Evolutionary conservation across 2,113 vertebrate species (phyloP), one percentile per base, ranked within the genome.

Genomic region (Australoheros scitulus): DNA sequence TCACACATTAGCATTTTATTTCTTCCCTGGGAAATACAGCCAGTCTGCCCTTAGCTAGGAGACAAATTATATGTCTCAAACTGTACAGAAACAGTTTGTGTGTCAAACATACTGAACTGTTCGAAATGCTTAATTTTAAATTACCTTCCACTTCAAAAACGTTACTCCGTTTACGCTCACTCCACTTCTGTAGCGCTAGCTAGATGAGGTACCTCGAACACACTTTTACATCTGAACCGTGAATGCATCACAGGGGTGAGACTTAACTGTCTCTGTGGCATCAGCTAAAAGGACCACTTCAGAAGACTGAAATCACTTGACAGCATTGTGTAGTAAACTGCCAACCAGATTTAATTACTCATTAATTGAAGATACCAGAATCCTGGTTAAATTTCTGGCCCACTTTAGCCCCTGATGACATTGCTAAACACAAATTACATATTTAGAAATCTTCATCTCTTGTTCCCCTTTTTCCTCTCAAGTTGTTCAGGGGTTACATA

Each of bases 401-500:
- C 22, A 50, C 64, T 29, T 50, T 50, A 50, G 43, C 64, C 47
- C 26, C 15, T 50, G 24, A 41, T 50, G 41, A 29, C 8, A 11
- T 81, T 13, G 65, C 34, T 58, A 78, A 32, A 76, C 57, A 50
- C 20, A 61, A 78, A 88, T 76, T 50, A 83, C 50, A 83, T 83
- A 7, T 81, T 88, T 78, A 80, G 77, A 64, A 85, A 79, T 84
- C 3, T 85, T 82, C 83, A 63, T 88, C 81, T 83, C 17, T 68
- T 55, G 20, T 76, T 79, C 65, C 61, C 38, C 70, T n/a, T 41
- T 83, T 80, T 43, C 90, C 77, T 87, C 59, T 83, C 18, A 90
- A 84, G 74, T 70, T 90, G 47, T 50, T 64, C 74, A 92, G 76
- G 58, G 75, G 86, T 89, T 82, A 78, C 34, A 81, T 80, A 63